phyloP scores from a whole-genome alignment of 1,140 invertebrate species.

The Myzus persicae region DNA sequence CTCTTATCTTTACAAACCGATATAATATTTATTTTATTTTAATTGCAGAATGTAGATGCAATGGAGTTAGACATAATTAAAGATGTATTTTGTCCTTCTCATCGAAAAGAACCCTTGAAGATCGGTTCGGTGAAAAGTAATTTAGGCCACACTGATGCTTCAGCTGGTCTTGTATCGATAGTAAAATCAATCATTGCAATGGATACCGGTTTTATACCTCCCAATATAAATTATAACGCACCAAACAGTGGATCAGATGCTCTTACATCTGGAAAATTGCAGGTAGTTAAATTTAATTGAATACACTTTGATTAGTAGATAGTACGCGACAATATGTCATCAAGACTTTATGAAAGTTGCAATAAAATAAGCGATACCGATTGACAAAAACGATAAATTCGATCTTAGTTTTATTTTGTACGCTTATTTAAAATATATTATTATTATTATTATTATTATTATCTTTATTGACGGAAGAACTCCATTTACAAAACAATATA shows the following conservation, averaged over 20 bases:
- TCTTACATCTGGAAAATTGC: conserved; percentile 66
- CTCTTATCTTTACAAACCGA: background rate
- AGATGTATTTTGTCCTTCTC: conserved; percentile 56
- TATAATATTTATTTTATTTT: background rate
- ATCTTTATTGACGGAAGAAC: too few species aligned
- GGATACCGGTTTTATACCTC: conserved; percentile 74
- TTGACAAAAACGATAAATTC: background rate
- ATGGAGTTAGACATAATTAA: conserved; percentile 60
- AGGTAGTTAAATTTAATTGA: conserved; percentile 61
- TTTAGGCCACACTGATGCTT: conserved; percentile 83
- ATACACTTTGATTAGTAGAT: background rate
- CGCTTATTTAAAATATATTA: background rate
- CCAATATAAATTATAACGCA: conserved; percentile 74
- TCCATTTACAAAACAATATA: too few species aligned
- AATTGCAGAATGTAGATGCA: conserved; percentile 59
- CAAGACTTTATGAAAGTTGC: background rate
- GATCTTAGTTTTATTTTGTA: background rate
- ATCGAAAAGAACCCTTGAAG: conserved; percentile 68
- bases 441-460: too few species aligned
- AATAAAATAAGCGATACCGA: background rate
- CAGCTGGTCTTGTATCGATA: conserved; percentile 84
- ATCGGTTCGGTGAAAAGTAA: conserved; percentile 82
- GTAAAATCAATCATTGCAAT: conserved; percentile 79
- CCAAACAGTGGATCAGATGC: conserved; percentile 68
- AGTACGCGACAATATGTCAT: background rate